Conservation (phyloP, 2,797 vertebrate genomes). For the Enteromius viviparus region DNA sequence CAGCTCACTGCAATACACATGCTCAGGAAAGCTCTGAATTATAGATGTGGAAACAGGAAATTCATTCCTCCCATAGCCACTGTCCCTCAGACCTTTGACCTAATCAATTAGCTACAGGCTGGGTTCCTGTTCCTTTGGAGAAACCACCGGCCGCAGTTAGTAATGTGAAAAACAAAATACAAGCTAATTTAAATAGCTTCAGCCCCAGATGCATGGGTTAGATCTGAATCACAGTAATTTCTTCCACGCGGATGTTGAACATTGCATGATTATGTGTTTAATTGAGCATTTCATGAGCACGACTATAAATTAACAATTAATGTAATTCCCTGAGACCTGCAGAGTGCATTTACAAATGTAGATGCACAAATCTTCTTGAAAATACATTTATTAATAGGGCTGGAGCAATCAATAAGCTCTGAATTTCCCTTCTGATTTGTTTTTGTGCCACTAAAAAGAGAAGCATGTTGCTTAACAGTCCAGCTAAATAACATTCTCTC, state of each 20-base stretch:
- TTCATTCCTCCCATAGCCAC: constrained; percentile 72
- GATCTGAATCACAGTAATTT: constrained; percentile 34
- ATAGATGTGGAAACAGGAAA: constrained; percentile 84
- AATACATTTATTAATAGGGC: constrained; percentile 38
- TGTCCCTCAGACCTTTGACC: constrained; percentile 79
- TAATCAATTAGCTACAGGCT: constrained; percentile 82
- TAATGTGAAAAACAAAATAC: constrained; percentile 45
- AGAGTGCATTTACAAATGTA: constrained; percentile 43
- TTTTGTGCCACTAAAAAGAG: constrained; percentile 37
- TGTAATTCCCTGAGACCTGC: constrained; percentile 38
- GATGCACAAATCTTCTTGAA: constrained; percentile 37
- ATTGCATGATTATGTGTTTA: constrained; percentile 38
- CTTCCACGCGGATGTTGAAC: background rate
- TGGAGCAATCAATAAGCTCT: constrained; percentile 45
- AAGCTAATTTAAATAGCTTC: constrained; percentile 27
- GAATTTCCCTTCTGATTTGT: constrained; percentile 34
- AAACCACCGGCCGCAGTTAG: constrained; percentile 66
- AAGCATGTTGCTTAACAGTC: constrained; percentile 39
- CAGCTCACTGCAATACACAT: constrained; percentile 47
- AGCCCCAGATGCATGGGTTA: constrained; percentile 8
- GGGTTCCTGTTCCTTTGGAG: constrained; percentile 67
- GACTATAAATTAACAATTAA: constrained; percentile 42
- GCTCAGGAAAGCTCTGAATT: constrained; percentile 76
- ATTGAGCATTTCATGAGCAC: constrained; percentile 29
- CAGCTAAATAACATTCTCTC: constrained; percentile 2